A percentile compares a stretch with the other conserved stretches of the same genome.
Evolutionary conservation across 2,888 invertebrate genomes (phyloP).

Genomic region (Meganola albula): DNA sequence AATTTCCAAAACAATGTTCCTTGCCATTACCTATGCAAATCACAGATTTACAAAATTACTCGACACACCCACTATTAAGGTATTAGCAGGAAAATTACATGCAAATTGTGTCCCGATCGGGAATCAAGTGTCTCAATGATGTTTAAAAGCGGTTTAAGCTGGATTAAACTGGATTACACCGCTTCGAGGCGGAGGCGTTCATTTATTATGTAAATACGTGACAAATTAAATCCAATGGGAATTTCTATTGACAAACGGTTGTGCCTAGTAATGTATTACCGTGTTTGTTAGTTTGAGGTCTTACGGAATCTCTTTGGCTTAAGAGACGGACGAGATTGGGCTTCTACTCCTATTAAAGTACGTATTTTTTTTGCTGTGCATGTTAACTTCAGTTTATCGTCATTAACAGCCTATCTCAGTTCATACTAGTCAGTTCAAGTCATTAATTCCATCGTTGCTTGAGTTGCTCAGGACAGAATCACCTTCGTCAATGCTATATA

Average conservation of each 20-base stretch:
- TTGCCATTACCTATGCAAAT: conserved; percentile 40
- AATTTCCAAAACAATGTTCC: conserved; percentile 11
- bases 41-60: conserved; percentile 45
- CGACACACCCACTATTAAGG: conserved; percentile 56
- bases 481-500: too few relatives aligned
- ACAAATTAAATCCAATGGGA: conserved; percentile 76
- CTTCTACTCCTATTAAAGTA: too few relatives aligned
- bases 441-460: too few relatives aligned
- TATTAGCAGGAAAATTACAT: conserved; percentile 63
- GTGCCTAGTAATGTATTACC: conserved; percentile 46
- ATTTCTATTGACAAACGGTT: conserved; percentile 70
- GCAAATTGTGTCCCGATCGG: conserved; percentile 70
- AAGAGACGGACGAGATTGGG: too few relatives aligned
- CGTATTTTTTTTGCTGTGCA: too few relatives aligned
- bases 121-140: conserved; percentile 75
- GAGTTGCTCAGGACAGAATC: too few relatives aligned
- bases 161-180: conserved; percentile 55
- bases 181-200: conserved; percentile 66
- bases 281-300: conserved; percentile 38
- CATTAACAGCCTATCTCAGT: too few relatives aligned
- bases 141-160: conserved; percentile 69
- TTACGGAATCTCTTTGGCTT: conserved; percentile 14
- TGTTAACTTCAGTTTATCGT: too few relatives aligned
- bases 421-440: too few relatives aligned
- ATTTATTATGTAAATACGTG: conserved; percentile 77